phyloP scores from a whole-genome alignment of 2,113 vertebrate genomes.

The Ondatra zibethicus region DNA sequence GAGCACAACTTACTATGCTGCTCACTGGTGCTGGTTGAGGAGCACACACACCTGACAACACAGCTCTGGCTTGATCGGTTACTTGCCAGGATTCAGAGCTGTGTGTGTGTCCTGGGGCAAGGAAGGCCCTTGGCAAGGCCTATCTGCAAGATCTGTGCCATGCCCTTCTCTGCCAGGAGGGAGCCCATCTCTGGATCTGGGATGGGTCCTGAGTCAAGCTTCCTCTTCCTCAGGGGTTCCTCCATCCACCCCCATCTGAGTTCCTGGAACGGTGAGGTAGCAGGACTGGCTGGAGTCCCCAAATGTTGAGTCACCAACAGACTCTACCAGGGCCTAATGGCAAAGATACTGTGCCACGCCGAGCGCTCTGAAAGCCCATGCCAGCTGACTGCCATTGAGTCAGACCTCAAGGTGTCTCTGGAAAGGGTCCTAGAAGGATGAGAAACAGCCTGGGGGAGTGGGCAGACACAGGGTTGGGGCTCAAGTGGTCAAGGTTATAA shows the following conservation, averaged over 20 bases:
- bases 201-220: constrained; percentile 53
- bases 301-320: constrained; percentile 66
- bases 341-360: not conserved
- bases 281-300: constrained; percentile 37
- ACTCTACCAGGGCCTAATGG: not conserved
- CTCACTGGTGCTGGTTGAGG: not conserved
- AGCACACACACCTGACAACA: not conserved
- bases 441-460: not conserved
- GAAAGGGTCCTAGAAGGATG: not conserved
- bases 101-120: not conserved
- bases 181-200: constrained; percentile 19
- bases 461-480: not conserved
- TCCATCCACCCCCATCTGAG: not conserved
- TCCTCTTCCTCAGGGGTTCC: constrained; percentile 52
- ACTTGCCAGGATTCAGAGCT: not conserved
- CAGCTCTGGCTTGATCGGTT: not conserved
- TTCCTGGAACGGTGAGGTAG: constrained; percentile 13
- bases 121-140: not conserved
- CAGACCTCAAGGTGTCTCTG: not conserved
- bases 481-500: fast-evolving
- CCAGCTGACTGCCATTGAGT: not conserved
- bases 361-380: not conserved
- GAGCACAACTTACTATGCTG: not conserved
- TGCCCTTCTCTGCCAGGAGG: not conserved
- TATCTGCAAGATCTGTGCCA: not conserved